These are phyloP conservation scores for Sebastolobus altivelis DNA, from an alignment of 2,797 vertebrate genomes.

Conservation along the genomic window DNA sequence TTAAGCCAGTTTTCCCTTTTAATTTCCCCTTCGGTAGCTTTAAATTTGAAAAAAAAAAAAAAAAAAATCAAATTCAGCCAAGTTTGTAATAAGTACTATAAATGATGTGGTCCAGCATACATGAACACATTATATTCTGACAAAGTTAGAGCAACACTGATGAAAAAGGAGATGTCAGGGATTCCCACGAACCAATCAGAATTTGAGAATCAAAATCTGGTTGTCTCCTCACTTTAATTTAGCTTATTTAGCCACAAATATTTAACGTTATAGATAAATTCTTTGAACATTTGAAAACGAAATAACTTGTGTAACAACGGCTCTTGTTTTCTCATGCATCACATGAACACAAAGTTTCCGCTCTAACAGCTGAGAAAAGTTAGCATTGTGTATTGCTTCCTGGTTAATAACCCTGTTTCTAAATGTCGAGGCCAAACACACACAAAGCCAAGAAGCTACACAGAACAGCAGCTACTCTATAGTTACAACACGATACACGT, in stretches of 20 bases:
- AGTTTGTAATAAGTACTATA: background rate
- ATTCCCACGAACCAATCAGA: background rate
- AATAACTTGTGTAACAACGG: background rate
- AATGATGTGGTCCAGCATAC: background rate
- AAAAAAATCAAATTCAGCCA: background rate
- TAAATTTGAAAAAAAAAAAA: background rate
- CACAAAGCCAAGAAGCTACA: slow-evolving; percentile 72
- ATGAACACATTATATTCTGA: background rate
- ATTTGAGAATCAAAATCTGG: background rate
- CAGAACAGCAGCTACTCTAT: slow-evolving; percentile 67
- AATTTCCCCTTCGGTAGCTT: background rate
- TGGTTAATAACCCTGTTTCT: slow-evolving; percentile 50
- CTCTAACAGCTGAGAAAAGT: slow-evolving; percentile 22
- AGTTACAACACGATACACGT: slow-evolving; percentile 50
- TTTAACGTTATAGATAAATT: background rate
- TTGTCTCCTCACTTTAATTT: background rate
- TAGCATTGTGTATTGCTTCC: slow-evolving; percentile 43
- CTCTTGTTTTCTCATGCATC: slow-evolving; percentile 34
- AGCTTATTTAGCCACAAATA: slow-evolving; percentile 11
- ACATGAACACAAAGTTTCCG: slow-evolving; percentile 1
- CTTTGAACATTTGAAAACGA: background rate
- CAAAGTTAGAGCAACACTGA: background rate
- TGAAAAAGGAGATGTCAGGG: background rate
- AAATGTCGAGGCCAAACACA: slow-evolving; percentile 52
- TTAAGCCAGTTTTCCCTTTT: background rate